Evolutionary conservation across 2,797 vertebrate species (phyloP).

Genomic region (Antennarius maculatus): DNA sequence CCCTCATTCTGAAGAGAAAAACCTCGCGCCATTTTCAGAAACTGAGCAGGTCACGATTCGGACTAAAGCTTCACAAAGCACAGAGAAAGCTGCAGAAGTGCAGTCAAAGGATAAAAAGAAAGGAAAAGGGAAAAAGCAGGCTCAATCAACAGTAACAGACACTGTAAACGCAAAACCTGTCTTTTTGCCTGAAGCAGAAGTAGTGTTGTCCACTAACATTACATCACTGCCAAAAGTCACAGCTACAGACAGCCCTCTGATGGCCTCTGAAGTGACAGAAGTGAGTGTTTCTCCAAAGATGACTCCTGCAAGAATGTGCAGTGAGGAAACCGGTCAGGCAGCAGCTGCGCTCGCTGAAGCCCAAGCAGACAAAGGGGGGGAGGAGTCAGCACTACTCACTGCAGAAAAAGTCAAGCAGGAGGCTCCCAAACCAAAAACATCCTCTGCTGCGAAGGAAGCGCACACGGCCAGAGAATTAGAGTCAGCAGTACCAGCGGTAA

Average conservation of each 20-base stretch:
- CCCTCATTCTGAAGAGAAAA: conserved; percentile 42
- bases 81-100: conserved; percentile 49
- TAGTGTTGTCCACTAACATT: conserved; percentile 41
- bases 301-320: conserved; percentile 74
- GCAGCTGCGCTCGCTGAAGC: conserved; percentile 81
- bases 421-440: conserved; percentile 83
- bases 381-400: conserved; percentile 70
- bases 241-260: conserved; percentile 40
- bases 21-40: conserved; percentile 27
- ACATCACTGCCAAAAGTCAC: conserved; percentile 40
- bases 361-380: conserved; percentile 81
- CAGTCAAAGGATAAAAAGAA: conserved; percentile 69
- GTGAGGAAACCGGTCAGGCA: conserved; percentile 73
- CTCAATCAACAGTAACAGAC: conserved; percentile 40
- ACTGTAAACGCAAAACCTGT: conserved; percentile 42
- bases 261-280: conserved; percentile 48
- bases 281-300: conserved; percentile 61
- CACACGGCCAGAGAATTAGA: conserved; percentile 72
- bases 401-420: conserved; percentile 82
- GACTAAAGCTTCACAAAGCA: conserved; percentile 37
- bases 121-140: conserved; percentile 72
- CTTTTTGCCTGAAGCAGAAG: conserved; percentile 44
- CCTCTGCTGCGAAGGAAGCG: conserved; percentile 76
- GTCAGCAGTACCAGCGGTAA: conserved; percentile 75
- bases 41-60: conserved; percentile 37